Evolutionary conservation across 2,797 vertebrate species (phyloP), one percentile per base, ranked within the genome.

Genomic region (Balearica regulorum): DNA sequence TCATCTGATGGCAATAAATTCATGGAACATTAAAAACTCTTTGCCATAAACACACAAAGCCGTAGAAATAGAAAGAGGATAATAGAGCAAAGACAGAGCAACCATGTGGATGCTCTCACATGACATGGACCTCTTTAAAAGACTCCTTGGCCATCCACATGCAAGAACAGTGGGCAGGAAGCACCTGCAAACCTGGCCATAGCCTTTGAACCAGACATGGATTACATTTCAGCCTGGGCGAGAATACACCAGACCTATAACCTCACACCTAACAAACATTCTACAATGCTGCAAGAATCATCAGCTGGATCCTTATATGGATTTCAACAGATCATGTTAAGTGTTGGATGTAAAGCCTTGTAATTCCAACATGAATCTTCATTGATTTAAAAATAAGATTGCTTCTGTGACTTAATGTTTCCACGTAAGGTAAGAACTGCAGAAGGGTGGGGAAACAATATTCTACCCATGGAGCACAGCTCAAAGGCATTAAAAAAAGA

Each of bases 221-320:
- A 89, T 83, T 75, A 85, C 9, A 26, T 85, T 94, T 89, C 83
- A 93, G 83, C 55, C 55, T 89, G 73, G 41, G 33, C 83, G 14
- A 76, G 57, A 21, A 46, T 70, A 41, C 46, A 83, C 24, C 75
- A 87, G 81, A 79, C 25, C 24, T 31, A 22, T 80, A 96, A 80
- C 57, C 44, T 93, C 95, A 33, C 76, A 58, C 53, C 6, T 72
- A 35, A 41, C 4, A 19, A 49, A 28, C 77, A 89, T 69, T 87
- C 81, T 71, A 53, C 95, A 95, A 51, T 51, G 70, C 93, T 91
- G 55, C 33, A 91, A 87, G 93, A 95, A 94, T 81, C 84, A 83
- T 78, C 69, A 81, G 53, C 55, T 93, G 81, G 41, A 91, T 89
- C 53, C 24, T 49, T 26, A 80, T 1, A 4, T 7, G 17, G 24